phyloP scores from a whole-genome alignment of 2,797 vertebrate genomes.

The Peromyscus melanophrys region DNA sequence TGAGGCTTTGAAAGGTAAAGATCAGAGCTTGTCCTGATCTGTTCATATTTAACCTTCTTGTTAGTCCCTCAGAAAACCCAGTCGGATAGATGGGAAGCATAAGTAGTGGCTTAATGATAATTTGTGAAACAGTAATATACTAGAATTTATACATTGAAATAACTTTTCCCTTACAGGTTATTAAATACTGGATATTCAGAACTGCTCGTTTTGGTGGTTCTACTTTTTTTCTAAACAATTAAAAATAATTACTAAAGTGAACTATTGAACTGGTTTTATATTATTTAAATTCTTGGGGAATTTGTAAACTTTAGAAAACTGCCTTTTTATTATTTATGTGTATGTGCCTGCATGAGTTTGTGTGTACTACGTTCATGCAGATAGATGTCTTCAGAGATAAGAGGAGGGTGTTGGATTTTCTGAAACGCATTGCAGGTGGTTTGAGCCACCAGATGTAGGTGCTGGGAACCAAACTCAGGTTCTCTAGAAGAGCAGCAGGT shows the following conservation, averaged over 20 bases:
- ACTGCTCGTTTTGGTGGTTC: slow-evolving; percentile 33
- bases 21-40: not conserved
- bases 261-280: slow-evolving; percentile 31
- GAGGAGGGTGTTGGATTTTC: not conserved
- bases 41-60: slow-evolving; percentile 32
- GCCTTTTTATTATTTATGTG: not conserved
- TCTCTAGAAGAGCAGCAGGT: not conserved
- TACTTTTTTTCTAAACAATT: slow-evolving; percentile 60
- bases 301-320: slow-evolving; percentile 51
- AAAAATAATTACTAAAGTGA: not conserved
- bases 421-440: not conserved
- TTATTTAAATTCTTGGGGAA: slow-evolving; percentile 46
- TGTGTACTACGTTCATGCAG: not conserved
- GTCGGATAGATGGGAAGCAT: not conserved
- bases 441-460: not conserved
- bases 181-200: slow-evolving; percentile 18
- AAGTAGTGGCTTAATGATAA: slow-evolving; percentile 14
- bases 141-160: slow-evolving; percentile 38
- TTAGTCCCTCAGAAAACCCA: not conserved
- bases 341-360: not conserved
- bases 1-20: not conserved
- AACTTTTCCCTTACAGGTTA: not conserved
- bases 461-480: not conserved
- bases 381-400: not conserved
- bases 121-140: slow-evolving; percentile 41